Conservation (phyloP, 2,888 invertebrate genomes). For the Toxonevra muliebris region DNA sequence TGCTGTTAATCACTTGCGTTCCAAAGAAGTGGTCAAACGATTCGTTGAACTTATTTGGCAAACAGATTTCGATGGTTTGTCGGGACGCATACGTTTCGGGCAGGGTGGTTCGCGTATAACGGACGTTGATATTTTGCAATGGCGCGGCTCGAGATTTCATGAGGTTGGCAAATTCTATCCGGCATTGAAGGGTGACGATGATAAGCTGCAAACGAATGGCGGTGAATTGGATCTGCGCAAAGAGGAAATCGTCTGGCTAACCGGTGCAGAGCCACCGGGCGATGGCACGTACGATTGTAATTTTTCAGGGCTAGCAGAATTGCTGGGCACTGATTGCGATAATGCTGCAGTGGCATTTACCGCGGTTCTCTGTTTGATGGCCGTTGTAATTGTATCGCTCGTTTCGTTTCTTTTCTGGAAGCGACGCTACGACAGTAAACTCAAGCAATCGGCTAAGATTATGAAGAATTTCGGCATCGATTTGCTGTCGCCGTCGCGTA, state of each 20-base stretch:
- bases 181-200: conserved; percentile 58
- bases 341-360: conserved; percentile 70
- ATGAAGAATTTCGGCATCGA: conserved; percentile 78
- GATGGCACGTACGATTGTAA: conserved; percentile 77
- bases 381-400: conserved; percentile 60
- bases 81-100: conserved; percentile 76
- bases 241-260: conserved; percentile 73
- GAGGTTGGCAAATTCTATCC: conserved; percentile 71
- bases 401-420: conserved; percentile 74
- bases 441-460: conserved; percentile 73
- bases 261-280: conserved; percentile 68
- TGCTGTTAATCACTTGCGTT: conserved; percentile 47
- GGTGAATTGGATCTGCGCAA: conserved; percentile 68
- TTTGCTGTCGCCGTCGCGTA: conserved; percentile 67
- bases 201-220: conserved; percentile 65
- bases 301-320: conserved; percentile 73
- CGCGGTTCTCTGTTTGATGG: conserved; percentile 71
- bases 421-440: conserved; percentile 73
- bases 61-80: conserved; percentile 78
- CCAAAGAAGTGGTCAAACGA: conserved; percentile 51
- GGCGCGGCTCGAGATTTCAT: conserved; percentile 66
- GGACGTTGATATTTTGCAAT: conserved; percentile 71
- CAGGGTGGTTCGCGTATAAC: conserved; percentile 75
- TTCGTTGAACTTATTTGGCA: conserved; percentile 72
- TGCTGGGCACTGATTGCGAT: conserved; percentile 77